Base-by-base conservation (phyloP, 1,140 invertebrate species). In the Trachelipus rathkii region DNA sequence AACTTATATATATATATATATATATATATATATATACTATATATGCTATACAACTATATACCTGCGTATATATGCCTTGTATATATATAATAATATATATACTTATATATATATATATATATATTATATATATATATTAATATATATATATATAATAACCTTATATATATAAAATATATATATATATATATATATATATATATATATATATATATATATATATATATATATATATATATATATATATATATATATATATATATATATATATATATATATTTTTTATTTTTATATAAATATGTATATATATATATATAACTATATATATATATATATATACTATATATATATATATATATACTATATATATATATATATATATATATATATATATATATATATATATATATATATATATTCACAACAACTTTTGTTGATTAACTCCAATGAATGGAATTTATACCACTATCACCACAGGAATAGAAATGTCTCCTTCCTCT, bases 171-270 rank as follows among this genome's bases (percentile, higher is more conserved):
- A n/a, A n/a, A n/a, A n/a, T 68, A 68, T 68, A 21, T 21, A 68
- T 68, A 68, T 68, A 68, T 68, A 68, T 19, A 68, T 21, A 68
- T 19, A 68, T 19, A 68, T 68, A 68, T 68, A 68, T 68, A 68
- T 68, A 68, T 68, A 68, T 19, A 68, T 68, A 68, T 68, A 68
- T 68, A 68, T 68, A 68, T 68, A 68, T 68, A 68, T 68, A 68
- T 68, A 19, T 68, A 68, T 68, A 68, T 68, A 68, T 68, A 68
- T 68, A 68, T 68, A 68, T 68, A 68, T 68, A 68, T 68, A 68
- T 68, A 68, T 68, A 21, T 21, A 68, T 68, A 68, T 68, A 68
- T 68, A 68, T 21, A 68, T 68, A 68, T 68, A 68, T 68, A 68
- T 68, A 21, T 21, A 68, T 68, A 68, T 68, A 68, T 21, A 68